These are phyloP conservation scores for Argyra leucocephala DNA, from an alignment of 2,888 invertebrate species.

Conservation along the genomic window DNA sequence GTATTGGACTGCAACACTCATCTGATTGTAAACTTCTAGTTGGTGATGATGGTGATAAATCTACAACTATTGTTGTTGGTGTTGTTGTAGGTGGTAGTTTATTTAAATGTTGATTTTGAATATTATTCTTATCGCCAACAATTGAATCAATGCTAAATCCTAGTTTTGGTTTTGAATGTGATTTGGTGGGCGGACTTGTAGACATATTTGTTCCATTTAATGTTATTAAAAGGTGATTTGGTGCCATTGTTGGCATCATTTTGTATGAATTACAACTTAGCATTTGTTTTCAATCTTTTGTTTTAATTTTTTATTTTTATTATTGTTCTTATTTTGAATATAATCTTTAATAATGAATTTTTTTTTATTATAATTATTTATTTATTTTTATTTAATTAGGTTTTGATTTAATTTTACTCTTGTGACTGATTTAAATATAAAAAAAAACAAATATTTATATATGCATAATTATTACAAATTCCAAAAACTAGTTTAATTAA, in stretches of 20 bases:
- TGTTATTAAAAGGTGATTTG: slow-evolving; percentile 34
- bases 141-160: slow-evolving; percentile 93
- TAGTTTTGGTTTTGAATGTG: slow-evolving; percentile 73
- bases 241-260: slow-evolving; percentile 85
- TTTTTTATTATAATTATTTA: no score
- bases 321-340: not conserved
- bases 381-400: no score
- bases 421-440: no score
- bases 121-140: slow-evolving; percentile 53
- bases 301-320: not conserved
- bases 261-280: slow-evolving; percentile 43
- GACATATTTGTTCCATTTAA: slow-evolving; percentile 17
- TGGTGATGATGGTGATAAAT: slow-evolving; percentile 22
- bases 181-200: slow-evolving; percentile 11
- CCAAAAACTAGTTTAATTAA: no score
- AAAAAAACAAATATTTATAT: no score
- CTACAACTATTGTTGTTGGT: not conserved
- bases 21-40: slow-evolving; percentile 17
- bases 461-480: no score
- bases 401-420: no score
- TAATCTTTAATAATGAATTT: no score
- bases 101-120: slow-evolving; percentile 25
- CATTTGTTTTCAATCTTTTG: slow-evolving; percentile 31
- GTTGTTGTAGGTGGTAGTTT: slow-evolving; percentile 22
- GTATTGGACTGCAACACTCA: not conserved